Base-by-base conservation (phyloP, 2,113 vertebrate genomes). In the Leiothrix lutea region DNA sequence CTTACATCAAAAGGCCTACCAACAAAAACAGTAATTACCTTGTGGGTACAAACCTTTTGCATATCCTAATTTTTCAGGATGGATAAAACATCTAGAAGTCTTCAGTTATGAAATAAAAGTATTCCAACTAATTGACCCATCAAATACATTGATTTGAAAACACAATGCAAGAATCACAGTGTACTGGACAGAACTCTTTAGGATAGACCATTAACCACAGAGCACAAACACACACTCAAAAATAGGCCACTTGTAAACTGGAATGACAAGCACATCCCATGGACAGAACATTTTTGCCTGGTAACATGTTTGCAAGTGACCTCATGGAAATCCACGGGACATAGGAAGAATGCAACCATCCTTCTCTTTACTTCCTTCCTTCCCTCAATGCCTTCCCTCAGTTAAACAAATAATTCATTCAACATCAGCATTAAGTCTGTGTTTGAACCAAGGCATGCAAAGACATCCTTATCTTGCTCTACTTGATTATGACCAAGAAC, bases 301-400 rank as follows among this genome's bases (percentile, higher is more conserved):
- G 31, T 50, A 26, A 54, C 5, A 11, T 13, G 53, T 29, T 29
- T 65, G 15, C 25, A 91, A 85, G 35, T 8, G 7, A 54, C 22
- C 60, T 54, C 64, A 21, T 0, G 2, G 26, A 74, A 14, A 56
- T 70, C n/a, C 23, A 3, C 0, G 2, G 50, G 36, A 65, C 5
- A 33, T 1, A 15, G 33, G 35, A 73, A 35, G 9, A 36, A n/a
- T 1, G 0, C 21, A 71, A 80, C 25, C 38, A 70, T 9, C 44
- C 18, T 69, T 28, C 56, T 48, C 38, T 18, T 23, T 33, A 36
- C 61, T 54, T 45, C 58, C 58, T 40, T 28, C 22, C 60, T 47
- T 82, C 2, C 7, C 31, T 77, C 36, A 12, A 8, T 11, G 24
- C 22, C n/a, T 65, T 69, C 54, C 31, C 65, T 65, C 6, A 50